phyloP scores from a whole-genome alignment of 2,113 vertebrate genomes.

The Columbina picui region DNA sequence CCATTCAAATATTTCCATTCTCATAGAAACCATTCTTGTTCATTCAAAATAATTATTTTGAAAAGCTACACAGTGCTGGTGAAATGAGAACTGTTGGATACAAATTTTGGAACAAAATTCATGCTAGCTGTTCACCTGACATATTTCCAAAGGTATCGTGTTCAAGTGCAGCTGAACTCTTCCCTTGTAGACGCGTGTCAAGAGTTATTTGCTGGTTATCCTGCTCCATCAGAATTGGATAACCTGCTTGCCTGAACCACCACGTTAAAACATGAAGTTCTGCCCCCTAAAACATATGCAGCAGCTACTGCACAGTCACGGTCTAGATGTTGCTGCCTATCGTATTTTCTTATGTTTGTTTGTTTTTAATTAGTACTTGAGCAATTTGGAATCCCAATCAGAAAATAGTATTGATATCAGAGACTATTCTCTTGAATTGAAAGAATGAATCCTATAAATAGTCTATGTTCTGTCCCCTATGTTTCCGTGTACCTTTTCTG shows the following conservation, averaged over 20 bases:
- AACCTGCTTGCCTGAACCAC: neutral
- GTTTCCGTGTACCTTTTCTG: neutral
- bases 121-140: neutral
- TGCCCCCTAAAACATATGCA: neutral
- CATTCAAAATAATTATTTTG: neutral
- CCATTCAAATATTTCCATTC: neutral
- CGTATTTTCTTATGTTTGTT: neutral
- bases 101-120: neutral
- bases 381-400: neutral
- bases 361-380: neutral
- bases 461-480: neutral
- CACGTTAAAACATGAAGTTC: neutral
- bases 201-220: neutral
- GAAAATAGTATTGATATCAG: neutral
- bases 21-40: neutral
- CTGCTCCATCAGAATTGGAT: neutral
- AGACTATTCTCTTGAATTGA: neutral
- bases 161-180: neutral
- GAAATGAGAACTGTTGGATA: neutral
- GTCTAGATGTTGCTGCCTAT: neutral
- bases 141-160: neutral
- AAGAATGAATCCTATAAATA: neutral
- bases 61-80: neutral
- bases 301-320: neutral
- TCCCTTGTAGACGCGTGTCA: neutral